Conservation (phyloP, 2,113 vertebrate genomes). For the Tetrax tetrax region DNA sequence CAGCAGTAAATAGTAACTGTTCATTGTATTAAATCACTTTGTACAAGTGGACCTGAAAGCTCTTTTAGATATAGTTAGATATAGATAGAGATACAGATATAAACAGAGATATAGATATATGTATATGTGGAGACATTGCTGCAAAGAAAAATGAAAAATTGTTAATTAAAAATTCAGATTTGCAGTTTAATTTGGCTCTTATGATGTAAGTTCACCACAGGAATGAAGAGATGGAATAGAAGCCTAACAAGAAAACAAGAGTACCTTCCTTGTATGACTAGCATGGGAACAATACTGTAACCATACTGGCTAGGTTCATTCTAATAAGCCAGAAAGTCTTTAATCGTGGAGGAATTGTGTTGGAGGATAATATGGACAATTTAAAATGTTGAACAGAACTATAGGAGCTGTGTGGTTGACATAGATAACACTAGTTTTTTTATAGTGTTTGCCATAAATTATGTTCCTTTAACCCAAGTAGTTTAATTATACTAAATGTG, state of each 20-base stretch:
- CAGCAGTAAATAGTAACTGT: not conserved
- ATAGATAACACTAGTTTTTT: constrained; percentile 24
- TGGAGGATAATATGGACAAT: not conserved
- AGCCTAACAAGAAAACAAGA: not conserved
- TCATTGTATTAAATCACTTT: not conserved
- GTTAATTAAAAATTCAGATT: not conserved
- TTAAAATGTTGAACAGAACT: constrained; percentile 16
- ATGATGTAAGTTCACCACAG: not conserved
- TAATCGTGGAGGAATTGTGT: not conserved
- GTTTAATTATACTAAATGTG: constrained; percentile 24
- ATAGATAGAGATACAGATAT: not conserved
- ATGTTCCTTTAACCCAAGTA: not conserved
- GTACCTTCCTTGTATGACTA: not conserved
- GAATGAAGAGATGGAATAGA: not conserved
- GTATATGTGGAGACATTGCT: not conserved
- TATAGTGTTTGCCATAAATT: constrained; percentile 2
- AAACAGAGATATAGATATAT: too few relatives aligned
- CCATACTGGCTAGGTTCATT: not conserved
- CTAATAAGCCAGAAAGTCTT: not conserved
- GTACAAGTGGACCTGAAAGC: not conserved
- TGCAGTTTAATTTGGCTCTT: not conserved
- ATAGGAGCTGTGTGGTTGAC: constrained; percentile 24
- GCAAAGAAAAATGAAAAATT: constrained; percentile 1
- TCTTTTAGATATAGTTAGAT: not conserved
- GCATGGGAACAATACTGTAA: not conserved